Evolutionary conservation across 2,888 invertebrate genomes (phyloP).

Genomic region (Pristionchus japonicus): DNA sequence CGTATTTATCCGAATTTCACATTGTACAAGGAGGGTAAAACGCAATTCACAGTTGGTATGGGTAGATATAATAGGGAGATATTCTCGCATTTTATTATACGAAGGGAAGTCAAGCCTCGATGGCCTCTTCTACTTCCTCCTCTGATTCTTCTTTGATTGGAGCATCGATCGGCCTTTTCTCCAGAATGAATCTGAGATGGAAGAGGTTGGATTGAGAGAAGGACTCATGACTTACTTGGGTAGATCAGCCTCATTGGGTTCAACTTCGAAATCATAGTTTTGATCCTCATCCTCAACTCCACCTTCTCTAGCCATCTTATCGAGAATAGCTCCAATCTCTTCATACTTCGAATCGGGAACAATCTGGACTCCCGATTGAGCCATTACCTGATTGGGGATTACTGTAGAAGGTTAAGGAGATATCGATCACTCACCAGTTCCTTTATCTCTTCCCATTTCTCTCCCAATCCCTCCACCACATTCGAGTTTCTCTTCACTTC

Average conservation of each 20-base stretch:
- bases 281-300: conserved; percentile 60
- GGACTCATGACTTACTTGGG: conserved; percentile 51
- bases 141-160: conserved; percentile 15
- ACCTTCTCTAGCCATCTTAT: conserved; percentile 23
- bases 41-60: background rate
- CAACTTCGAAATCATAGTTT: conserved; percentile 68
- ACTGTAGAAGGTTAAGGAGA: background rate
- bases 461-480: conserved; percentile 42
- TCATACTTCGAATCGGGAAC: conserved; percentile 47
- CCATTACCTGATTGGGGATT: background rate
- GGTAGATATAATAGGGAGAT: background rate
- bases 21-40: conserved; percentile 6
- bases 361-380: conserved; percentile 5
- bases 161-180: conserved; percentile 51
- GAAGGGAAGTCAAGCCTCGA: background rate
- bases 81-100: background rate
- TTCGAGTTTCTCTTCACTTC: conserved; percentile 14
- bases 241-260: conserved; percentile 63
- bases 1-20: conserved; percentile 33
- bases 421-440: background rate
- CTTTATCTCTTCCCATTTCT: conserved; percentile 22
- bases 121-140: conserved; percentile 28
- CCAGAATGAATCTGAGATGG: conserved; percentile 50
- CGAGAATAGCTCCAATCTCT: conserved; percentile 37
- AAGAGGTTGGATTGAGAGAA: background rate